Conservation (phyloP, 2,113 vertebrate genomes). For the Struthio camelus region DNA sequence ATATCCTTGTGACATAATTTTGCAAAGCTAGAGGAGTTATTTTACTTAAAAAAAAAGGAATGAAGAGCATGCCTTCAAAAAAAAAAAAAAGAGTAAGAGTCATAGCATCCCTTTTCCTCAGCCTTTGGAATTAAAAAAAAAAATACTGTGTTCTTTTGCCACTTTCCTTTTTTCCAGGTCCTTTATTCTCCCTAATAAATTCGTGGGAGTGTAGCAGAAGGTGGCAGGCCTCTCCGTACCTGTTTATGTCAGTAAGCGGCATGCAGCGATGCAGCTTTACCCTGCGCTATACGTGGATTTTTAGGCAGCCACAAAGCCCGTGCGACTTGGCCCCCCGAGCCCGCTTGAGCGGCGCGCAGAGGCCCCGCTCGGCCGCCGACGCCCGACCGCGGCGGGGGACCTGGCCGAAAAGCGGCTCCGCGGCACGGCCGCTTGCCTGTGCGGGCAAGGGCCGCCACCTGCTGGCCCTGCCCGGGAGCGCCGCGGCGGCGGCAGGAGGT, state of each 20-base stretch:
- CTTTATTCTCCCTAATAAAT: too few species aligned
- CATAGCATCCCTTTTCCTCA: too few species aligned
- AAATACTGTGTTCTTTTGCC: too few species aligned
- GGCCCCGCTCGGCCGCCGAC: too few species aligned
- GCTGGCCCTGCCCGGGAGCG: neutral
- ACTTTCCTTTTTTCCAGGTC: neutral
- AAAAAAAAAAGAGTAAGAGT: neutral
- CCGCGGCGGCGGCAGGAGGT: neutral
- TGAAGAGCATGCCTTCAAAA: neutral
- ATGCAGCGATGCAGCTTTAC: neutral
- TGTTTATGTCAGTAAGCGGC: too few species aligned
- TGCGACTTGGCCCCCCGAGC: neutral
- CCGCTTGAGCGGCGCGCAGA: too few species aligned
- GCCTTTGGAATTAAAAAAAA: neutral
- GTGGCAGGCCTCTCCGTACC: neutral
- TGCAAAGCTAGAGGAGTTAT: too few species aligned
- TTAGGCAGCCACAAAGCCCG: neutral
- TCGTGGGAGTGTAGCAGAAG: neutral
- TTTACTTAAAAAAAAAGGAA: neutral
- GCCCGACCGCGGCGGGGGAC: too few species aligned
- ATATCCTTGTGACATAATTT: neutral
- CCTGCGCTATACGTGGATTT: too few species aligned
- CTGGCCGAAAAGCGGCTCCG: too few species aligned
- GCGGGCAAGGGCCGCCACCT: slow-evolving; percentile 32
- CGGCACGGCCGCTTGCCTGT: too few species aligned